Conservation (phyloP, 2,113 vertebrate genomes). For the Taurulus bubalis region DNA sequence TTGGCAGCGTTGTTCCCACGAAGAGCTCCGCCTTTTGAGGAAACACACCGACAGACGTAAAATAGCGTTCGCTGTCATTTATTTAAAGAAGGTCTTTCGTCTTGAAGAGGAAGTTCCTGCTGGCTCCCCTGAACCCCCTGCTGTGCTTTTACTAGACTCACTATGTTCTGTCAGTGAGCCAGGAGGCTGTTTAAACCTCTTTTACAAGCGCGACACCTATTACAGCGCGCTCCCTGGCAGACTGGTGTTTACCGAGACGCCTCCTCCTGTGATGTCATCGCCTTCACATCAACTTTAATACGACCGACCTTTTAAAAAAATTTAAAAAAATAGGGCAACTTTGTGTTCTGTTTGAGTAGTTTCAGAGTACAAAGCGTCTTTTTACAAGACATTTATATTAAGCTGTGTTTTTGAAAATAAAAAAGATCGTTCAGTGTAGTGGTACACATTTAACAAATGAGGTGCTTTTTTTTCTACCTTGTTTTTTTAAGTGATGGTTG, state of each 20-base stretch:
- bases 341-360: neutral
- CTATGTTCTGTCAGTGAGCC: slow-evolving; percentile 65
- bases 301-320: too few relatives aligned
- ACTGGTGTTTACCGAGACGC: slow-evolving; percentile 23
- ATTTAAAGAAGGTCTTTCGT: neutral
- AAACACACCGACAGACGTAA: slow-evolving; percentile 3
- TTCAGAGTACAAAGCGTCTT: neutral
- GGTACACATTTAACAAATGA: neutral
- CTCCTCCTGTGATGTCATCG: too few relatives aligned
- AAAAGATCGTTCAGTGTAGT: neutral
- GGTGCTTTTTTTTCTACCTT: neutral
- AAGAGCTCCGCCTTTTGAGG: neutral
- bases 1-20: neutral
- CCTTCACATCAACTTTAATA: neutral
- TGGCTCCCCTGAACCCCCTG: slow-evolving; percentile 44
- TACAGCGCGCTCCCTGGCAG: slow-evolving; percentile 18
- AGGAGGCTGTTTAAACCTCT: slow-evolving; percentile 40
- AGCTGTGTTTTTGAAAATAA: neutral
- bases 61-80: neutral
- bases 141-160: slow-evolving; percentile 63
- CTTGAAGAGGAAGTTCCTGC: slow-evolving; percentile 58
- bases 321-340: neutral
- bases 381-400: neutral
- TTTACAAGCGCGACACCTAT: slow-evolving; percentile 45
- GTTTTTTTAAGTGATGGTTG: neutral